Percentiles rank a stretch among this genome's conserved stretches.
Conservation (phyloP, 1,140 invertebrate genomes). For the Nephila pilipes region DNA sequence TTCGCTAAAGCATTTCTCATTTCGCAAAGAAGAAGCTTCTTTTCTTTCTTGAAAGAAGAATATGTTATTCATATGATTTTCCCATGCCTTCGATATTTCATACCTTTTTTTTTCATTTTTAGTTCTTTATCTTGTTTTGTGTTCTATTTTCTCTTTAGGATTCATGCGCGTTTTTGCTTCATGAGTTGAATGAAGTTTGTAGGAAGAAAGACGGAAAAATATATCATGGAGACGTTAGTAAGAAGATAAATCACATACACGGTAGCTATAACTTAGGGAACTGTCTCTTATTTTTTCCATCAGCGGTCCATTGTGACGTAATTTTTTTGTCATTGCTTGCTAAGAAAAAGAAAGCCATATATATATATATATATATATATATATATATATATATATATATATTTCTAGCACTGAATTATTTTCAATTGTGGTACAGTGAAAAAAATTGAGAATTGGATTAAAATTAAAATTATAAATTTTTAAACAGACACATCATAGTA, state of each 20-base stretch:
- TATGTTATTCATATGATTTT: background rate
- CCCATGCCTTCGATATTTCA: background rate
- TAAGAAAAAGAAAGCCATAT: background rate
- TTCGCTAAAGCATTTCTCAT: background rate
- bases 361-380: no score
- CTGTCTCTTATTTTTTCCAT: background rate
- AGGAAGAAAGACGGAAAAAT: background rate
- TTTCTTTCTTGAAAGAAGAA: background rate
- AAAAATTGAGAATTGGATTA: no score
- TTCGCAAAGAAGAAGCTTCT: background rate
- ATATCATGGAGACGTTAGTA: conserved; percentile 8
- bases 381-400: no score
- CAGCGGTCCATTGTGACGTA: background rate
- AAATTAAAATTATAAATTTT: no score
- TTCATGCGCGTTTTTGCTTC: background rate
- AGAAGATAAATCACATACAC: background rate
- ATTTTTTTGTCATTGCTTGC: background rate
- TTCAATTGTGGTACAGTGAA: no score
- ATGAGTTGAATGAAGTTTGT: background rate
- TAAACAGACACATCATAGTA: no score
- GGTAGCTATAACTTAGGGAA: conserved; percentile 30
- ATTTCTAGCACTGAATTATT: background rate
- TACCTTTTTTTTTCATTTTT: background rate
- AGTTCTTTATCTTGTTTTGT: background rate
- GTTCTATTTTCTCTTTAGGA: background rate